Percentiles rank a stretch among this genome's conserved stretches.
These are phyloP conservation scores for Lota lota DNA, from an alignment of 2,113 vertebrate genomes.

Conservation along the genomic window DNA sequence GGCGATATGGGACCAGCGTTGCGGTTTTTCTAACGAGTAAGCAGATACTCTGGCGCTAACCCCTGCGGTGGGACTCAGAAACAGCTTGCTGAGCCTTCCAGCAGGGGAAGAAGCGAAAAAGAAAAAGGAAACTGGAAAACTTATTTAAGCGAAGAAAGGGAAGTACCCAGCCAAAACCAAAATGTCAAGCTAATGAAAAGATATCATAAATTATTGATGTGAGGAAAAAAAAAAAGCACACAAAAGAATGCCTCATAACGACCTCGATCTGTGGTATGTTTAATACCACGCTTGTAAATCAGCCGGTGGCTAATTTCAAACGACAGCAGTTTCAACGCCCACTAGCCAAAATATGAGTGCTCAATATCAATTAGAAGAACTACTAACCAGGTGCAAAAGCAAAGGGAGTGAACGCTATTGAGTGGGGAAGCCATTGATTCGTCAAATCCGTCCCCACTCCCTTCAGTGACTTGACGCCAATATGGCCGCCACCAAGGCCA, in stretches of 20 bases:
- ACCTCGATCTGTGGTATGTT: no score
- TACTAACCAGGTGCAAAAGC: slow-evolving; percentile 42
- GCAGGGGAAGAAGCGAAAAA: background rate
- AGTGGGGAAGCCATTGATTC: slow-evolving; percentile 41
- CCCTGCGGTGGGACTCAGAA: slow-evolving; percentile 22
- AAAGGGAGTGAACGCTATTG: slow-evolving; percentile 25
- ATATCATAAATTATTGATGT: slow-evolving; percentile 34
- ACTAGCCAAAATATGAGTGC: slow-evolving; percentile 34
- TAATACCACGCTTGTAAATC: slow-evolving; percentile 4
- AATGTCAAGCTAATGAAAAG: slow-evolving; percentile 41
- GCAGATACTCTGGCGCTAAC: slow-evolving; percentile 42
- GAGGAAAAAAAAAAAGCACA: slow-evolving; percentile 8
- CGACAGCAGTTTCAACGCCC: slow-evolving; percentile 21
- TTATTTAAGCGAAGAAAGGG: slow-evolving; percentile 20
- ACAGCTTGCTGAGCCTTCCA: slow-evolving; percentile 47
- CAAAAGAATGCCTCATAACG: no score
- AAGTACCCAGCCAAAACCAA: slow-evolving; percentile 33
- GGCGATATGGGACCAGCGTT: slow-evolving; percentile 20
- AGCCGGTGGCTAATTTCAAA: slow-evolving; percentile 30
- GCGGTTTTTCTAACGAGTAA: slow-evolving; percentile 50
- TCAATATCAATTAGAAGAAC: slow-evolving; percentile 58
- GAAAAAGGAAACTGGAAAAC: slow-evolving; percentile 35
- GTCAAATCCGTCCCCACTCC: background rate
- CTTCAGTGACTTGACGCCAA: slow-evolving; percentile 12
- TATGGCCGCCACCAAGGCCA: slow-evolving; percentile 16